A percentile compares a stretch with the other conserved stretches of the same genome.
phyloP scores from a whole-genome alignment of 2,888 invertebrate genomes.

The Pyrocoelia pectoralis region DNA sequence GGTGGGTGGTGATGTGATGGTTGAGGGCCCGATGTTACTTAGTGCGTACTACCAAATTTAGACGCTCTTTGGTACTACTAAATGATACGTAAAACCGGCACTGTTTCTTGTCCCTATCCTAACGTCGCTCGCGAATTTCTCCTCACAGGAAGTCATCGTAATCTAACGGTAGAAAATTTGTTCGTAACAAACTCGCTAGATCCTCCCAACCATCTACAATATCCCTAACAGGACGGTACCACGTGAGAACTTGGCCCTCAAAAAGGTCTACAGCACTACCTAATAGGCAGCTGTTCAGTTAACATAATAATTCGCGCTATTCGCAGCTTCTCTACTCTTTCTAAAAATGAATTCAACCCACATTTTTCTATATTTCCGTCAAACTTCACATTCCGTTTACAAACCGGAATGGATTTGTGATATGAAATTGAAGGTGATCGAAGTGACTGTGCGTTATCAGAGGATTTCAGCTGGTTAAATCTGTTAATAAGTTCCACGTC shows the following conservation, averaged over 20 bases:
- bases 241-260: conserved; percentile 36
- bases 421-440: not conserved
- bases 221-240: conserved; percentile 36
- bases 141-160: conserved; percentile 34
- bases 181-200: conserved; percentile 17
- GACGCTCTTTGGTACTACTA: no score
- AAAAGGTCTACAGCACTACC: conserved; percentile 39
- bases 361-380: not conserved
- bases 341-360: conserved; percentile 32
- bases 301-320: conserved; percentile 29
- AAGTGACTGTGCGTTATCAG: no score
- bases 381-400: conserved; percentile 12
- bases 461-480: no score
- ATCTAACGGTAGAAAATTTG: conserved; percentile 34
- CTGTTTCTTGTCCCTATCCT: conserved; percentile 36
- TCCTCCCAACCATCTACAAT: conserved; percentile 25
- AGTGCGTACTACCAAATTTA: no score
- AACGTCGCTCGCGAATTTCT: conserved; percentile 28
- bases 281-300: conserved; percentile 34
- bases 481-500: not conserved
- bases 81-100: no score
- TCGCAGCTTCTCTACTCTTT: conserved; percentile 40
- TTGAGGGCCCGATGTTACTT: no score
- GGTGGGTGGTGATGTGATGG: no score
- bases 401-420: not conserved